Base-by-base conservation (phyloP, 2,113 vertebrate genomes). In the Lutjanus erythropterus region DNA sequence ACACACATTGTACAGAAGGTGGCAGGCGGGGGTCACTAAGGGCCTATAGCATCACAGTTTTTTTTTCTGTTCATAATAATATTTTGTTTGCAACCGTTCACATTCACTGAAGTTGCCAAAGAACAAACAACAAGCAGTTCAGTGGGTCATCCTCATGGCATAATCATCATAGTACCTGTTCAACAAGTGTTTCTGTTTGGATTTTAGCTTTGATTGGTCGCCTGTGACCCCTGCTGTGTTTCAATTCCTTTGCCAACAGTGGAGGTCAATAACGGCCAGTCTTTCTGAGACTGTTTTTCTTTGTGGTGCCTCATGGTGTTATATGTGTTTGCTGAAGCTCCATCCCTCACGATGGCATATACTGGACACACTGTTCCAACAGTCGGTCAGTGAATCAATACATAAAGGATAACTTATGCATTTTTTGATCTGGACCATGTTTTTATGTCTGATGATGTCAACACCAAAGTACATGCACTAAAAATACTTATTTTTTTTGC, bases 191-290 rank as follows among this genome's bases (percentile, higher is more conserved):
- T 52, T 52, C 12, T 58, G 29, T 33, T 59, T 59, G 9, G 18
- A 59, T 59, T 55, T 35, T 35, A 19, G 55, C 5, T 59, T 21
- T 59, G 19, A 59, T 31, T 18, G 15, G 8, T 53, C 10, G 29
- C 53, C 18, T 12, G 31, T 58, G 58, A 37, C 21, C 58, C 19
- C 56, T 37, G 10, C 18, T 11, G 11, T 21, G 23, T 39, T 41
- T 73, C 23, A 39, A 5, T 21, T 9, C 10, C 15, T 14, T 39
- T 46, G 12, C 53, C 29, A 59, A 4, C 9, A 18, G 31, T 8
- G 7, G n/a, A 41, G 33, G 50, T 60, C 62, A 60, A 18, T 68
- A 49, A 44, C 71, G 27, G 70, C n/a, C 42, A 11, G 29, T 29
- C 52, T 76, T 12, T 70, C 27, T 53, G 10, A 60, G 42, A 19